These are phyloP conservation scores for Telmatochromis brichardi DNA, from an alignment of 2,113 vertebrate genomes.

Conservation along the genomic window DNA sequence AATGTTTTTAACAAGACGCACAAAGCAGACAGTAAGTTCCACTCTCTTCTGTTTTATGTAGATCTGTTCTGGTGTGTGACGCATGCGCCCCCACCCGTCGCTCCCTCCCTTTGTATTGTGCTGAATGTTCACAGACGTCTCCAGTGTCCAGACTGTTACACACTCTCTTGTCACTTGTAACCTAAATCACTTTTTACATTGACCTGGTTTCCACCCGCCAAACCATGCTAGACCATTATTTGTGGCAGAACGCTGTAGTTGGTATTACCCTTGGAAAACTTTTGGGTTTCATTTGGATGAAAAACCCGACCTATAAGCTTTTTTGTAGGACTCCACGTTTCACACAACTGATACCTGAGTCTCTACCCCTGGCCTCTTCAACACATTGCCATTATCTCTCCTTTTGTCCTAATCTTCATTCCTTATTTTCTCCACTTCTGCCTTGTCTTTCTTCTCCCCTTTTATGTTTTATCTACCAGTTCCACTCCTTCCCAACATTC, in stretches of 20 bases:
- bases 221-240: not conserved
- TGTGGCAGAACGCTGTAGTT: not conserved
- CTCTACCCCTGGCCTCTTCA: not conserved
- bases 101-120: not conserved
- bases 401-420: conserved; percentile 37
- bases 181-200: not conserved
- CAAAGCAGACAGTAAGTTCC: conserved; percentile 68
- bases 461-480: not conserved
- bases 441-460: not conserved
- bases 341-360: conserved; percentile 23
- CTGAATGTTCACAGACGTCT: conserved; percentile 4
- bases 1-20: conserved; percentile 80
- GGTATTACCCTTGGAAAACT: not conserved
- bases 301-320: not conserved
- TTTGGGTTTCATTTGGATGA: not conserved
- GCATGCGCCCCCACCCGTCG: not conserved
- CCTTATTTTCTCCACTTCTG: conserved; percentile 1
- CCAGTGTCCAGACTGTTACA: conserved; percentile 5
- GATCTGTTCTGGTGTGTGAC: not conserved
- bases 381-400: not conserved
- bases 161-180: not conserved
- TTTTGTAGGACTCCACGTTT: not conserved
- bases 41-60: not conserved
- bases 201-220: not conserved
- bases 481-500: not conserved